Conservation (phyloP, 2,113 vertebrate genomes). For the Saguinus imperator region DNA sequence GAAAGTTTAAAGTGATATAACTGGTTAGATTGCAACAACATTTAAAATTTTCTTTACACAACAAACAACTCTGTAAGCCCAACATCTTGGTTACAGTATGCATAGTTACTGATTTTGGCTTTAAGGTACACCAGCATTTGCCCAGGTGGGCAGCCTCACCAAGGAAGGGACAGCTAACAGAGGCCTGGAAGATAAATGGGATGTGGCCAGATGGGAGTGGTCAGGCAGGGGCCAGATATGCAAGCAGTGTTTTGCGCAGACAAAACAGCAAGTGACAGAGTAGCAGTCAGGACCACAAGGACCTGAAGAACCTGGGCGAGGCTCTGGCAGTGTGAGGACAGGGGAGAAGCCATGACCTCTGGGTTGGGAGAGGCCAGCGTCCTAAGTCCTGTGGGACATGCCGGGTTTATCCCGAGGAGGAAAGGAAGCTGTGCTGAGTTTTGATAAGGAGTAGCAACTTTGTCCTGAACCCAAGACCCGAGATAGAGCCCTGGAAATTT, state of each 20-base stretch:
- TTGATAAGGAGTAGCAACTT: background rate
- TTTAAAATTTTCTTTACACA: slow-evolving; percentile 89
- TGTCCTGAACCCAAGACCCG: background rate
- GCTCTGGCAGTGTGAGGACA: background rate
- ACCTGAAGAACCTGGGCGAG: background rate
- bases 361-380: background rate
- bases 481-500: too few species aligned
- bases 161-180: too few species aligned
- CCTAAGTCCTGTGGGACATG: background rate
- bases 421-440: background rate
- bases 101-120: slow-evolving; percentile 97
- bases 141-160: background rate
- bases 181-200: background rate
- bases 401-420: background rate
- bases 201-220: fast-evolving
- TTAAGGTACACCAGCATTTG: slow-evolving; percentile 85
- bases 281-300: background rate
- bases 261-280: background rate
- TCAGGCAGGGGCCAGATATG: background rate
- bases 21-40: slow-evolving; percentile 90
- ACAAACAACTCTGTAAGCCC: slow-evolving; percentile 91
- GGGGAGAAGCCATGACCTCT: fast-evolving
- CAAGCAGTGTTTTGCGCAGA: fast-evolving
- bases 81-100: slow-evolving; percentile 95
- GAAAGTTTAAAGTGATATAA: slow-evolving; percentile 84